A percentile compares a stretch with the other conserved stretches of the same genome.
phyloP scores from a whole-genome alignment of 2,797 vertebrate genomes.

The Esox lucius region DNA sequence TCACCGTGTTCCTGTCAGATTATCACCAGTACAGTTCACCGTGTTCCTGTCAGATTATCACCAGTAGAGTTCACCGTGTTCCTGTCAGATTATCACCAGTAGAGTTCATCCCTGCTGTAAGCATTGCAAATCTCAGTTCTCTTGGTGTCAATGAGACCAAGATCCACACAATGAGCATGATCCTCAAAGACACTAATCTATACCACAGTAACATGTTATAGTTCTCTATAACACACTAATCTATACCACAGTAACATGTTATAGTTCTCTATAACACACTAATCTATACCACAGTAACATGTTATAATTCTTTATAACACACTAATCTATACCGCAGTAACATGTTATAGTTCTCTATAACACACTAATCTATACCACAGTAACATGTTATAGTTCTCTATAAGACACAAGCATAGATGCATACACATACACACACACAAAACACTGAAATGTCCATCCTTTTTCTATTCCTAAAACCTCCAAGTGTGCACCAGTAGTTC shows the following conservation, averaged over 20 bases:
- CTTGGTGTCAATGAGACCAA: no score
- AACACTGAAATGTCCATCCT: not conserved
- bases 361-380: not conserved
- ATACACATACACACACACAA: no score
- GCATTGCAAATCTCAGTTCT: no score
- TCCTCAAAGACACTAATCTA: no score
- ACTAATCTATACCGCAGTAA: not conserved
- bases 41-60: no score
- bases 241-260: not conserved
- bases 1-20: no score
- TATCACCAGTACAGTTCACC: no score
- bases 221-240: not conserved
- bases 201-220: not conserved
- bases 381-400: not conserved
- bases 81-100: no score
- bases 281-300: not conserved
- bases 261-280: not conserved
- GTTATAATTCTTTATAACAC: no score
- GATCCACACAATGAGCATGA: no score
- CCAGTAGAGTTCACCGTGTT: no score
- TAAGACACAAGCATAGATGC: no score
- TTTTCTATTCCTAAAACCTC: slow-evolving; percentile 7
- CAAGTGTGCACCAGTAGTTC: slow-evolving; percentile 17
- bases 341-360: not conserved
- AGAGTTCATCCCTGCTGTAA: not conserved